phyloP scores from a whole-genome alignment of 1,140 invertebrate genomes.

The Mycetomoellerius zeteki region DNA sequence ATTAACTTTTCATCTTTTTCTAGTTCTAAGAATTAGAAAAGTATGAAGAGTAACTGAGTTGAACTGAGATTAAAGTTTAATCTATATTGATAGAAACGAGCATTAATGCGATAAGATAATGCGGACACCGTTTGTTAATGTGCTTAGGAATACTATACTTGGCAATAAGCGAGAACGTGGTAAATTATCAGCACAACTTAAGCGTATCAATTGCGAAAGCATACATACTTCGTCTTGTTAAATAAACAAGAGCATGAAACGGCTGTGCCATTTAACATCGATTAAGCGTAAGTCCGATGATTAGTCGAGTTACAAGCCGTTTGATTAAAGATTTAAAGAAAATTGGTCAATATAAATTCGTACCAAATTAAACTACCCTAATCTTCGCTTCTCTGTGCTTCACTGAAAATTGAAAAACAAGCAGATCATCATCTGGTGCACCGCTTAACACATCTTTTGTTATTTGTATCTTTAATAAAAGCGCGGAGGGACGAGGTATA shows the following conservation, averaged over 20 bases:
- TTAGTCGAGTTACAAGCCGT: constrained; percentile 60
- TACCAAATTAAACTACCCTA: constrained; percentile 67
- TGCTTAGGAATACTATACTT: not conserved
- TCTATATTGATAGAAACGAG: too few species aligned
- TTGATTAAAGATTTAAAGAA: constrained; percentile 18
- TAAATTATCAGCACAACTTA: constrained; percentile 18
- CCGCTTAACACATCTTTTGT: constrained; percentile 10
- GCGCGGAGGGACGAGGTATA: not conserved
- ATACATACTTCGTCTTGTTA: constrained; percentile 11
- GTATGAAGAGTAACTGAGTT: too few species aligned
- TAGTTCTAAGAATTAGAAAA: too few species aligned
- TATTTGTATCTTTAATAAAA: constrained; percentile 52
- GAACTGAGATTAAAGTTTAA: too few species aligned
- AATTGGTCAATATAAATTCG: constrained; percentile 8
- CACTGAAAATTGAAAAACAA: constrained; percentile 70
- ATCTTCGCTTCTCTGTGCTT: constrained; percentile 66
- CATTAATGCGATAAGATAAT: not conserved
- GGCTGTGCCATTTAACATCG: not conserved
- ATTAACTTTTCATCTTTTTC: too few species aligned
- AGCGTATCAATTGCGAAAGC: constrained; percentile 20
- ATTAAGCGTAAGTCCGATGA: constrained; percentile 10
- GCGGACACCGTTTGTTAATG: not conserved
- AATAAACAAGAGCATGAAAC: constrained; percentile 20
- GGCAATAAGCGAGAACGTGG: not conserved
- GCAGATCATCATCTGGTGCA: constrained; percentile 18